Evolutionary conservation across 2,797 vertebrate genomes (phyloP).

Genomic region (Balearica regulorum): DNA sequence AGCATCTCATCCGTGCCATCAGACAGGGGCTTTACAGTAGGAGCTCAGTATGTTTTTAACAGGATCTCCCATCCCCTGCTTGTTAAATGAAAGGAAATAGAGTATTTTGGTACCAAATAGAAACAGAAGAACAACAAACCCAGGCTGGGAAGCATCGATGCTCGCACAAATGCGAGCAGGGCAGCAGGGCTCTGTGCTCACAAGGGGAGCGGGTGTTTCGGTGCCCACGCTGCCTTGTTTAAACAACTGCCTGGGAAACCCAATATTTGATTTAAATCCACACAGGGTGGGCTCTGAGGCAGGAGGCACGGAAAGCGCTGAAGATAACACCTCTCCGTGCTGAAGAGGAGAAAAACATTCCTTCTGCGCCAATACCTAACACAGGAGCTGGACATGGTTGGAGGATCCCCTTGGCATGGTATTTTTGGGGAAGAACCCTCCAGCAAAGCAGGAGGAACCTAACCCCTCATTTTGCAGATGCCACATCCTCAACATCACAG

Average conservation of each 20-base stretch:
- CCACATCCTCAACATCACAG: not conserved
- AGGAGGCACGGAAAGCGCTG: not conserved
- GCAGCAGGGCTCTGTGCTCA: not conserved
- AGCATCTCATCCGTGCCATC: fast-evolving
- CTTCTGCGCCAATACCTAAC: not conserved
- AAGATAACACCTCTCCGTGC: not conserved
- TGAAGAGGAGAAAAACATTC: not conserved
- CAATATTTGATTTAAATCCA: not conserved
- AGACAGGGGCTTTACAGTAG: not conserved
- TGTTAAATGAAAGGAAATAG: not conserved
- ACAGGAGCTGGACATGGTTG: fast-evolving
- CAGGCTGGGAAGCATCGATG: not conserved
- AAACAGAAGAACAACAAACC: not conserved
- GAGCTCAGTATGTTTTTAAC: not conserved
- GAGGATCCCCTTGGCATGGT: not conserved
- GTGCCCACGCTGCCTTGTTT: not conserved
- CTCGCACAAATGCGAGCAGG: not conserved
- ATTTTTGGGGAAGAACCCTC: not conserved
- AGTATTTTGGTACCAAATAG: not conserved
- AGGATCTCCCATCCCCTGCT: not conserved
- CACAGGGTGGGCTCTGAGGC: not conserved
- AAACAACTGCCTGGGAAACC: not conserved
- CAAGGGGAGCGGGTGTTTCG: fast-evolving
- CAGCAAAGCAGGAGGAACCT: not conserved
- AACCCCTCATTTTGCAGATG: not conserved